Percentiles rank a stretch among this genome's conserved stretches.
Conservation (phyloP, 2,888 invertebrate species). For the Rhimphoctona megacephalus region DNA sequence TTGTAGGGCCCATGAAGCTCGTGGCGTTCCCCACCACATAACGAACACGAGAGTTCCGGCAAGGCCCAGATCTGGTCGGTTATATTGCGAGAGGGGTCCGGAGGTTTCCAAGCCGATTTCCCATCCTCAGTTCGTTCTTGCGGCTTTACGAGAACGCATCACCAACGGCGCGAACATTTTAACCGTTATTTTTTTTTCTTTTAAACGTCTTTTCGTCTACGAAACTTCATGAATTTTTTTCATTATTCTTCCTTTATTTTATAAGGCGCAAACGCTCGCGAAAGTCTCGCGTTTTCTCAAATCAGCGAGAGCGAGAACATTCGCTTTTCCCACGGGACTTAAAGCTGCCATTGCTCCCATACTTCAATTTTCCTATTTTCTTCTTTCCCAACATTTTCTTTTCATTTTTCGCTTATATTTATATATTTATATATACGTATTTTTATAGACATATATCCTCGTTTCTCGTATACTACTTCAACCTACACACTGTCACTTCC, state of each 20-base stretch:
- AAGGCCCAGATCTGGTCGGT: conserved; percentile 60
- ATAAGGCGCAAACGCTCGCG: neutral
- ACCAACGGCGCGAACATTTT: conserved; percentile 8
- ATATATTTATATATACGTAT: neutral
- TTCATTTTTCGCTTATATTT: conserved; percentile 1
- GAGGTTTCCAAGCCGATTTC: conserved; percentile 62
- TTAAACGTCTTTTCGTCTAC: neutral
- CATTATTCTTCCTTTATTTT: neutral
- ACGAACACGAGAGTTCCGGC: conserved; percentile 58
- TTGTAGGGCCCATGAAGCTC: conserved; percentile 40
- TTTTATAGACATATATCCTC: neutral
- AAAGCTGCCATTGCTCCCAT: conserved; percentile 1
- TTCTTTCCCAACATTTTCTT: conserved; percentile 1
- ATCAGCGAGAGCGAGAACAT: conserved; percentile 9
- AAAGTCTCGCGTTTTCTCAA: conserved; percentile 15
- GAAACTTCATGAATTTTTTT: conserved; percentile 6
- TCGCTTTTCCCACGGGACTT: conserved; percentile 43
- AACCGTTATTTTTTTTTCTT: neutral
- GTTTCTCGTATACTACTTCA: neutral
- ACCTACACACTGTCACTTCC: conserved; percentile 46
- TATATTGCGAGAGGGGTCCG: conserved; percentile 64
- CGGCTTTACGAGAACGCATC: conserved; percentile 70
- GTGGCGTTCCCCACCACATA: conserved; percentile 46
- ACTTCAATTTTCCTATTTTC: conserved; percentile 34
- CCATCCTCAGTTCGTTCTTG: conserved; percentile 73